Evolutionary conservation across 2,888 invertebrate genomes (phyloP).

Genomic region (Toxonevra muliebris): DNA sequence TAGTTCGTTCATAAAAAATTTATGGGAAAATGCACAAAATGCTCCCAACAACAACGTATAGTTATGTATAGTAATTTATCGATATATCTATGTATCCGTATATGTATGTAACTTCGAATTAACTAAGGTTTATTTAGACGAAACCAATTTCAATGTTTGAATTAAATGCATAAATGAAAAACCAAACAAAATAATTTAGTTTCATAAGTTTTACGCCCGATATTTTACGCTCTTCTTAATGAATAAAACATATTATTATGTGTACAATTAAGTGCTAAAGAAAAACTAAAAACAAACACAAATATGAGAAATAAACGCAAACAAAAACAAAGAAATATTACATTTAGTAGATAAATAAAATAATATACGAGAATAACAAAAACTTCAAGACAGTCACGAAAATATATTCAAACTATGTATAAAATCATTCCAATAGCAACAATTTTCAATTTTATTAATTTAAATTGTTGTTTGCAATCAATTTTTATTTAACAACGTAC

Average conservation of each 20-base stretch:
- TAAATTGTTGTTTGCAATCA: constrained; percentile 4
- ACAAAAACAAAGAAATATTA: constrained; percentile 2
- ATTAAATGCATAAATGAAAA: not conserved
- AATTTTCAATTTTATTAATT: constrained; percentile 44
- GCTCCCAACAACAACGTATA: too few species aligned
- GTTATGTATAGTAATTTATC: too few species aligned
- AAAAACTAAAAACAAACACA: not conserved
- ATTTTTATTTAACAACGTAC: not conserved
- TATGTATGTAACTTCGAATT: too few species aligned
- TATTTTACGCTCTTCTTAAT: not conserved
- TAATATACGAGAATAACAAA: constrained; percentile 4
- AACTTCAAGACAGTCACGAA: constrained; percentile 6
- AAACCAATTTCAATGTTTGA: not conserved
- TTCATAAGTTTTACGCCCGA: not conserved
- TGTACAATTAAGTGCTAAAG: not conserved
- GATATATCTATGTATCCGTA: too few species aligned
- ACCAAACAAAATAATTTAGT: not conserved
- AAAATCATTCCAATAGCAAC: constrained; percentile 52
- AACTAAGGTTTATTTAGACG: not conserved
- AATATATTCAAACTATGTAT: constrained; percentile 8
- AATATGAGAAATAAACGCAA: constrained; percentile 4
- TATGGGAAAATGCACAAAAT: too few species aligned
- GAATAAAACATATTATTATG: not conserved
- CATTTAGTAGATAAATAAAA: not conserved
- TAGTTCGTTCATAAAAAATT: too few species aligned